phyloP scores from a whole-genome alignment of 2,797 vertebrate species.

The Orientallactaga sibirica region DNA sequence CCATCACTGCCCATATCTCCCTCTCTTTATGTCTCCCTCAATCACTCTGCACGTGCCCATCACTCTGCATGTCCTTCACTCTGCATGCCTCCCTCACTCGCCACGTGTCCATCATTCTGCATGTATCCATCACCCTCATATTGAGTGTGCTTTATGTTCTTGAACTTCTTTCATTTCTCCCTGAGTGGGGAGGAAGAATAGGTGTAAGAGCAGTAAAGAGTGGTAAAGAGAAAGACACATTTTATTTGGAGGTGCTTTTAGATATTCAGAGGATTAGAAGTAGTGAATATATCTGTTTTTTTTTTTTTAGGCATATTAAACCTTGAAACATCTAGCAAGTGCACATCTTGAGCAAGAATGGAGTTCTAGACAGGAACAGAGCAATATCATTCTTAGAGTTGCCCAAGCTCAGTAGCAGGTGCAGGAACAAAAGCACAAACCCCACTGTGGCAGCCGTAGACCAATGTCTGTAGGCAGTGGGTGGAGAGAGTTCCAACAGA shows the following conservation, averaged over 20 bases:
- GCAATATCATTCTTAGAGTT: not conserved
- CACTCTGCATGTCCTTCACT: too few relatives aligned
- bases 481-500: not conserved
- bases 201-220: not conserved
- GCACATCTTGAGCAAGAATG: not conserved
- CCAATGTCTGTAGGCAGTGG: not conserved
- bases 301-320: not conserved
- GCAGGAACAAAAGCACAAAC: not conserved
- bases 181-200: not conserved
- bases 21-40: not conserved
- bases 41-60: not conserved
- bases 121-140: too few relatives aligned
- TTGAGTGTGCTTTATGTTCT: not conserved
- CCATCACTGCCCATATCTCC: too few relatives aligned
- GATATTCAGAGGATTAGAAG: not conserved
- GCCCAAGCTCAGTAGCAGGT: not conserved
- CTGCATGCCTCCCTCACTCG: too few relatives aligned
- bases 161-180: not conserved
- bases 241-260: not conserved
- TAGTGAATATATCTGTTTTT: not conserved
- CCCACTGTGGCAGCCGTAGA: accelerated
- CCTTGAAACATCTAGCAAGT: accelerated
- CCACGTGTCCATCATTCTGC: not conserved
- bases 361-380: not conserved
- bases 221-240: not conserved